These are phyloP conservation scores for Andricus curvator DNA, from an alignment of 2,888 invertebrate species.

Conservation along the genomic window DNA sequence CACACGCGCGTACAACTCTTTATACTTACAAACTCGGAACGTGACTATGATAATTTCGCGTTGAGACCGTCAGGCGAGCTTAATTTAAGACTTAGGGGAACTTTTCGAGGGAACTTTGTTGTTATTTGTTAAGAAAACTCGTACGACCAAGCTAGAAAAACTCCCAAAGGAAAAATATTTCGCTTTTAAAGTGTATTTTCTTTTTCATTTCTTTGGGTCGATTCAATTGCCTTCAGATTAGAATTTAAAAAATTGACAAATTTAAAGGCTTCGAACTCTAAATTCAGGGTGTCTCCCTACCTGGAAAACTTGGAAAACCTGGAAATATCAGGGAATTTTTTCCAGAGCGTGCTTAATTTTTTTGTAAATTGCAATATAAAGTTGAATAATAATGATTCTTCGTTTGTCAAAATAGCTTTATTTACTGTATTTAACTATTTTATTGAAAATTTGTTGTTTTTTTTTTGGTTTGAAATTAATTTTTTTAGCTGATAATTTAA, in stretches of 20 bases:
- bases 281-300: too few relatives aligned
- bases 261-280: background rate
- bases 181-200: background rate
- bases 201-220: background rate
- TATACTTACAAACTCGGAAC: slow-evolving; percentile 38
- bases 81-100: slow-evolving; percentile 30
- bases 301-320: too few relatives aligned
- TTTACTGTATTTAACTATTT: too few relatives aligned
- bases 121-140: slow-evolving; percentile 42
- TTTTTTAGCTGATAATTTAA: too few relatives aligned
- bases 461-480: too few relatives aligned
- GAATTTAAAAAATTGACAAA: background rate
- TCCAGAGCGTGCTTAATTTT: too few relatives aligned
- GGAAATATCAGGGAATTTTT: too few relatives aligned
- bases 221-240: background rate
- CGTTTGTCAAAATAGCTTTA: too few relatives aligned
- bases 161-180: slow-evolving; percentile 36
- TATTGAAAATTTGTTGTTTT: too few relatives aligned
- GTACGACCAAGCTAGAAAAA: slow-evolving; percentile 19
- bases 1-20: slow-evolving; percentile 40
- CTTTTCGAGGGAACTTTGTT: slow-evolving; percentile 33
- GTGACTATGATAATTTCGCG: slow-evolving; percentile 40
- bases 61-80: slow-evolving; percentile 38
- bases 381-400: too few relatives aligned
- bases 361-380: too few relatives aligned